Conservation (phyloP, 2,888 invertebrate species). For the Pilophorus perplexus region DNA sequence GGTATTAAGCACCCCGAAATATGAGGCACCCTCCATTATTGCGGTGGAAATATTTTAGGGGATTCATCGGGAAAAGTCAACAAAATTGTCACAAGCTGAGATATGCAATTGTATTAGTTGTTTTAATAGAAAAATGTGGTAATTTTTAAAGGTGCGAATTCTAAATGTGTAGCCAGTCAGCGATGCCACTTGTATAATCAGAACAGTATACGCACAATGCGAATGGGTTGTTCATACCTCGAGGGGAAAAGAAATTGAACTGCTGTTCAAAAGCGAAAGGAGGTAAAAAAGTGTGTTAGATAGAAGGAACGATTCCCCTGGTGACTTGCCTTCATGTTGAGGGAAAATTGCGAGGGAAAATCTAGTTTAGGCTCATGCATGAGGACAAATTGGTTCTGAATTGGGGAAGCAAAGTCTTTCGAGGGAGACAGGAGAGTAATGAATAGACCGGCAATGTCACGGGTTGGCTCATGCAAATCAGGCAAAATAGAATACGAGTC, state of each 20-base stretch:
- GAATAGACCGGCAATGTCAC: constrained; percentile 41
- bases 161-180: no score
- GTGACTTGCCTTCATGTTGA: constrained; percentile 31
- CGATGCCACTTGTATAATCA: no score
- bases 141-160: no score
- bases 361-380: constrained; percentile 42
- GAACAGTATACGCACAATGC: no score
- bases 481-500: constrained; percentile 28
- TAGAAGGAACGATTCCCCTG: constrained; percentile 36
- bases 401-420: constrained; percentile 41
- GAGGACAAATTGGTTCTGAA: constrained; percentile 41
- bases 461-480: constrained; percentile 41
- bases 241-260: constrained; percentile 34
- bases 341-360: constrained; percentile 37
- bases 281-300: constrained; percentile 37
- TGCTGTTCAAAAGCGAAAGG: constrained; percentile 32
- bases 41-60: no score
- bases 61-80: no score
- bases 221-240: no score
- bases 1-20: no score
- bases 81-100: no score
- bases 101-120: no score
- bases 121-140: no score
- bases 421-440: constrained; percentile 35
- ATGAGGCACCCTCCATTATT: no score